Conservation (phyloP, 2,888 invertebrate genomes). For the Anthoptus insignis region DNA sequence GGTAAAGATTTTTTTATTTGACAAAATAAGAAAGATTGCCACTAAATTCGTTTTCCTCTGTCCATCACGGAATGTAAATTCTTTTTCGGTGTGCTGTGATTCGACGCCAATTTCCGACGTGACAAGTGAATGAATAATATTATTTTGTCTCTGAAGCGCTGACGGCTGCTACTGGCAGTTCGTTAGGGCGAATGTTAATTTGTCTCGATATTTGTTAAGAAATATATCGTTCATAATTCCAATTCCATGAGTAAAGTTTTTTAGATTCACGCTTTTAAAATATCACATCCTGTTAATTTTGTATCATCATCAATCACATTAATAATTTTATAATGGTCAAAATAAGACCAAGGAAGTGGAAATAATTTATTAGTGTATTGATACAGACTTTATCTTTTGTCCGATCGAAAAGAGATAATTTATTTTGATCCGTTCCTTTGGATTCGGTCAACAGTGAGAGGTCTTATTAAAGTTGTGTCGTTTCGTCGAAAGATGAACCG, state of each 20-base stretch:
- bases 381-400: slow-evolving; percentile 79
- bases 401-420: slow-evolving; percentile 76
- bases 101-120: slow-evolving; percentile 73
- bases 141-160: slow-evolving; percentile 62
- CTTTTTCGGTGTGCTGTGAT: slow-evolving; percentile 54
- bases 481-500: slow-evolving; percentile 9
- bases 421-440: slow-evolving; percentile 63
- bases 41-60: slow-evolving; percentile 50
- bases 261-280: slow-evolving; percentile 26
- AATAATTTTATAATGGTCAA: slow-evolving; percentile 78
- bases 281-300: slow-evolving; percentile 40
- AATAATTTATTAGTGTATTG: slow-evolving; percentile 84
- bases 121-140: slow-evolving; percentile 80
- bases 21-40: slow-evolving; percentile 48
- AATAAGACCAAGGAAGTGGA: slow-evolving; percentile 75
- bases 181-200: slow-evolving; percentile 60
- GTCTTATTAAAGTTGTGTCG: slow-evolving; percentile 57
- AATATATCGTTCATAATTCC: slow-evolving; percentile 16
- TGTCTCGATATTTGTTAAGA: slow-evolving; percentile 29
- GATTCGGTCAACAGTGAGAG: slow-evolving; percentile 61
- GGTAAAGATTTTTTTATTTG: slow-evolving; percentile 23
- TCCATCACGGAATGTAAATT: slow-evolving; percentile 36
- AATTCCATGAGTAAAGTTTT: slow-evolving; percentile 3
- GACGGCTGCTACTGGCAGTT: slow-evolving; percentile 63
- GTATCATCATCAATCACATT: slow-evolving; percentile 77